Percentiles rank a stretch among this genome's conserved stretches.
These are phyloP conservation scores for Germaria angustata DNA, from an alignment of 2,888 invertebrate species.

Conservation along the genomic window DNA sequence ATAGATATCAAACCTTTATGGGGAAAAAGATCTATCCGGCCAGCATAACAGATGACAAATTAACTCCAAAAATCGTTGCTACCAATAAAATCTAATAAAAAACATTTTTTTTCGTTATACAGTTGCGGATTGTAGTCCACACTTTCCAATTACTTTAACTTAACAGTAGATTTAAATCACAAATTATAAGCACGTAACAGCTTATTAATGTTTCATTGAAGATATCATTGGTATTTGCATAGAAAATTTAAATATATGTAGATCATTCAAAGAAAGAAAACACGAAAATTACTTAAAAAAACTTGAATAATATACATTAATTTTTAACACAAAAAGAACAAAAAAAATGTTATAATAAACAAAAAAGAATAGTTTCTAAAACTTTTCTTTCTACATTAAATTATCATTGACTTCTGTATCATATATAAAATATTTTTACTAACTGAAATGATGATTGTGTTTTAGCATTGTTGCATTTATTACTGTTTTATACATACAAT, in stretches of 20 bases:
- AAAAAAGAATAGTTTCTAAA: conserved; percentile 25
- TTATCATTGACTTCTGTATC: background rate
- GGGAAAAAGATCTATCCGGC: too few species aligned
- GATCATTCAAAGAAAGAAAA: background rate
- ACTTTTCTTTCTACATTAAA: background rate
- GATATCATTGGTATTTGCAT: background rate
- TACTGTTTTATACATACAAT: background rate
- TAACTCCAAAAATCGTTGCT: too few species aligned
- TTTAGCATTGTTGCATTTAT: background rate
- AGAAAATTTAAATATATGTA: background rate
- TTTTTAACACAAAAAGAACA: background rate
- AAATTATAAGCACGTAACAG: too few species aligned
- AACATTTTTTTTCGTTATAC: too few species aligned
- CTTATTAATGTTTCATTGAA: background rate
- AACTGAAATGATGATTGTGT: conserved; percentile 13
- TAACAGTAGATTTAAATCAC: too few species aligned
- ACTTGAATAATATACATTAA: background rate
- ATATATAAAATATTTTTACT: background rate
- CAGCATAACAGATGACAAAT: too few species aligned
- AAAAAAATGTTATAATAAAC: background rate
- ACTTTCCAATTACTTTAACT: too few species aligned
- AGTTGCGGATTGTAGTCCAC: too few species aligned
- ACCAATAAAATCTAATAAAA: too few species aligned
- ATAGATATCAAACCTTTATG: too few species aligned
- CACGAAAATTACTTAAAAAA: background rate